These are phyloP conservation scores for Platycercus adscitus DNA, from an alignment of 2,113 vertebrate species.

Conservation along the genomic window DNA sequence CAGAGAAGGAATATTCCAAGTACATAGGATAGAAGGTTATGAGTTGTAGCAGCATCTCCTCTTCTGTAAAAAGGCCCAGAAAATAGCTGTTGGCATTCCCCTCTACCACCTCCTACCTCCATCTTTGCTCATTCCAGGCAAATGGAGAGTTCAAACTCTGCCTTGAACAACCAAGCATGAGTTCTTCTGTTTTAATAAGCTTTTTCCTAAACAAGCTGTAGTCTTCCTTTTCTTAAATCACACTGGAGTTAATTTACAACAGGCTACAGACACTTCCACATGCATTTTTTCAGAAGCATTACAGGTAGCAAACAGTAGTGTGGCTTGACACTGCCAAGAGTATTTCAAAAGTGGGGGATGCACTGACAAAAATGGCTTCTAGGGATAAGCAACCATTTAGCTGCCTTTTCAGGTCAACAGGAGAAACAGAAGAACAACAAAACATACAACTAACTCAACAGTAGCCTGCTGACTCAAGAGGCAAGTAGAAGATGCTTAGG, in stretches of 20 bases:
- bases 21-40: not conserved
- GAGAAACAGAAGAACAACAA: not conserved
- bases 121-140: not conserved
- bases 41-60: not conserved
- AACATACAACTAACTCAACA: fast-evolving
- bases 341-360: not conserved
- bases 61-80: not conserved
- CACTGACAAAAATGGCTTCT: not conserved
- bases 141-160: not conserved
- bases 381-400: not conserved
- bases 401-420: not conserved
- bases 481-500: not conserved
- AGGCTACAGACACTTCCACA: not conserved
- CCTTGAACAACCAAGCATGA: not conserved
- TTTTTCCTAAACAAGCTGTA: not conserved
- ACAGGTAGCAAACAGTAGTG: fast-evolving
- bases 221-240: not conserved
- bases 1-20: not conserved
- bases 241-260: not conserved
- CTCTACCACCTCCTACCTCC: not conserved
- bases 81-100: not conserved
- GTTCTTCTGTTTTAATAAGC: not conserved
- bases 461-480: not conserved
- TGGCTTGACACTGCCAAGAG: not conserved
- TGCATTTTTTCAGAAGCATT: not conserved